Evolutionary conservation across 1,140 invertebrate species (phyloP), one percentile per base, ranked within the genome.

Genomic region (Holotrichia oblita): DNA sequence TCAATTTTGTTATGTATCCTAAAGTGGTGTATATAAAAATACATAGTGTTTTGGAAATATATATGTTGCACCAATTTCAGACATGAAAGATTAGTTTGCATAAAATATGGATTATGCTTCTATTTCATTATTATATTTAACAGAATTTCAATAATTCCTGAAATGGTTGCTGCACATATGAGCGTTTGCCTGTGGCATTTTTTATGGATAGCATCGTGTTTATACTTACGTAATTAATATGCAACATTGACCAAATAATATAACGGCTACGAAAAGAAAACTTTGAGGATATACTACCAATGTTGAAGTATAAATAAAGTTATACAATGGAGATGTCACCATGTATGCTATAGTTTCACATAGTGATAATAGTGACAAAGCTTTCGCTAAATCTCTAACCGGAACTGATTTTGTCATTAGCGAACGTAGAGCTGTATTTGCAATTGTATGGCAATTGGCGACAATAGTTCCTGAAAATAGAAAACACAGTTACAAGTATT

Each of bases 361-460:
- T 20, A 91, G 87, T 0, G 89, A 89, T 59, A 90, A 88, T 7
- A 91, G 78, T 2, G 90, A 90, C 79, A 89, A 89, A 79, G 90
- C 90, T 84, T 90, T 90, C n/a, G 89, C 90, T 88, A 88, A 82
- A 86, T 90, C 87, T 48, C 89, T 86, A n/a, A 86, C 85, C 6
- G 87, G 83, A 2, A 91, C 89, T 3, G 90, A 84, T 84, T 92
- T 91, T 0, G 90, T 91, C 2, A 89, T 89, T 61, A 91, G 81
- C 3, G 90, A 90, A 79, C 90, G 85, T 22, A 91, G 87, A 1
- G 88, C 88, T 6, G 90, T 89, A 4, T 87, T 84, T 55, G 88
- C 89, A 6, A 88, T 86, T 24, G 88, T 89, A 41, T 89, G 90
- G 69, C 91, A 88, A 34, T 91, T 86, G 79, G 90, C 89, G 8